These are phyloP conservation scores for Laticauda laticaudata DNA, from an alignment of 2,113 vertebrate genomes.

Conservation along the genomic window DNA sequence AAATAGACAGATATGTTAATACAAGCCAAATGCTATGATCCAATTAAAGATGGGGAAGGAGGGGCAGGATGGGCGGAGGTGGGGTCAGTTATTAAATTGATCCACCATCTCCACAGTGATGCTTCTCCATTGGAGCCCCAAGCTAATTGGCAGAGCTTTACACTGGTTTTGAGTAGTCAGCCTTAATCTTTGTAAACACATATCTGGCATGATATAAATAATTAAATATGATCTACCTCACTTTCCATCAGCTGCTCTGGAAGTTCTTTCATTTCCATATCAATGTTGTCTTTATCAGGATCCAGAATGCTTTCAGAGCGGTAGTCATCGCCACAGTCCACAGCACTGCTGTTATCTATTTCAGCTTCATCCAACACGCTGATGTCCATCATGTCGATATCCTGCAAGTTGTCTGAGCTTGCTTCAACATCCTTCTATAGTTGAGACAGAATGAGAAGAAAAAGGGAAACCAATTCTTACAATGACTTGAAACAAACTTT, in stretches of 20 bases:
- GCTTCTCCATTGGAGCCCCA: not conserved
- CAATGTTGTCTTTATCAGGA: slow-evolving; percentile 69
- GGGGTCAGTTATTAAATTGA: not conserved
- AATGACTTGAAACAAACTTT: not conserved
- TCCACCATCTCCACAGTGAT: not conserved
- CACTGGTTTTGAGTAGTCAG: not conserved
- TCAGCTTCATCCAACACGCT: slow-evolving; percentile 90
- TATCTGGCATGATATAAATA: not conserved
- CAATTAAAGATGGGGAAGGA: not conserved
- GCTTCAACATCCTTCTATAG: slow-evolving; percentile 81
- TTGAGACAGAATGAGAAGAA: slow-evolving; percentile 34
- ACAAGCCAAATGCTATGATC: not conserved
- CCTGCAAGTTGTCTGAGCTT: slow-evolving; percentile 84
- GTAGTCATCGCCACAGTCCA: slow-evolving; percentile 73
- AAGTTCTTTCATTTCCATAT: slow-evolving; percentile 62
- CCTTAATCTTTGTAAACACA: not conserved
- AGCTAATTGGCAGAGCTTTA: not conserved
- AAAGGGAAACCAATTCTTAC: not conserved
- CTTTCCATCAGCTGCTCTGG: slow-evolving; percentile 67
- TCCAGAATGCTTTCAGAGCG: slow-evolving; percentile 70
- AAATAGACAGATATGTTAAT: not conserved
- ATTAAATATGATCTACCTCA: slow-evolving; percentile 60
- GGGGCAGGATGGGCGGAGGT: not conserved
- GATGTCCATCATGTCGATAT: slow-evolving; percentile 94
- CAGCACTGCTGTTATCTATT: slow-evolving; percentile 77